phyloP scores from a whole-genome alignment of 2,888 invertebrate genomes.

The Phengaris alcon region DNA sequence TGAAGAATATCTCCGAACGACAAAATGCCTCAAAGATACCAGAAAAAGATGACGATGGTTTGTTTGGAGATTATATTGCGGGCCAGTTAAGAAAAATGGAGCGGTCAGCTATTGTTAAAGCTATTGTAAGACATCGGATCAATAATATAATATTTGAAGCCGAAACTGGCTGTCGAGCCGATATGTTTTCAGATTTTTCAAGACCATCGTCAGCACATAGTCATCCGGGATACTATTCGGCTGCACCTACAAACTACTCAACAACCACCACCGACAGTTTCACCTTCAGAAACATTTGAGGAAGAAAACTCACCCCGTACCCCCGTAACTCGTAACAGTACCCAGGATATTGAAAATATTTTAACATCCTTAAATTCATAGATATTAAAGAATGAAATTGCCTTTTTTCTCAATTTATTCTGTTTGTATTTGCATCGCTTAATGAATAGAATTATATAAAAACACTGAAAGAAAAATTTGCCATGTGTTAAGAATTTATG shows the following conservation, averaged over 20 bases:
- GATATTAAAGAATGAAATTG: no score
- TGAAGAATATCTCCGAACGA: conserved; percentile 37
- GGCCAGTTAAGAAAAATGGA: conserved; percentile 37
- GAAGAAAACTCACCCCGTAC: no score
- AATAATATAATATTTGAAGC: conserved; percentile 40
- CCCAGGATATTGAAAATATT: conserved; percentile 17
- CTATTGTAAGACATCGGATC: conserved; percentile 39
- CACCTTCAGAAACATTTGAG: conserved; percentile 21
- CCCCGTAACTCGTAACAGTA: conserved; percentile 19
- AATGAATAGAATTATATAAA: no score
- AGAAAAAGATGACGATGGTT: conserved; percentile 38
- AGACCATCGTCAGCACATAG: conserved; percentile 33
- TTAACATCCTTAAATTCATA: conserved; percentile 7
- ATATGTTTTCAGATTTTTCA: no score
- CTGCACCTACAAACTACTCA: conserved; percentile 33
- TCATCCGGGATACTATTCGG: conserved; percentile 37
- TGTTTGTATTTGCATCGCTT: no score
- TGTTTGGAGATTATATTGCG: conserved; percentile 39
- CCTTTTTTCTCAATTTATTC: no score
- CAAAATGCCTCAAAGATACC: conserved; percentile 35
- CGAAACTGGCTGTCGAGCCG: conserved; percentile 35
- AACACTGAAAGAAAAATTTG: no score
- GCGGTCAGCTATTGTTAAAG: no score
- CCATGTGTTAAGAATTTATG: no score
- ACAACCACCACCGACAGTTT: conserved; percentile 29